Conservation (phyloP, 2,888 invertebrate genomes). For the Dyspetes luteomarginatus region DNA sequence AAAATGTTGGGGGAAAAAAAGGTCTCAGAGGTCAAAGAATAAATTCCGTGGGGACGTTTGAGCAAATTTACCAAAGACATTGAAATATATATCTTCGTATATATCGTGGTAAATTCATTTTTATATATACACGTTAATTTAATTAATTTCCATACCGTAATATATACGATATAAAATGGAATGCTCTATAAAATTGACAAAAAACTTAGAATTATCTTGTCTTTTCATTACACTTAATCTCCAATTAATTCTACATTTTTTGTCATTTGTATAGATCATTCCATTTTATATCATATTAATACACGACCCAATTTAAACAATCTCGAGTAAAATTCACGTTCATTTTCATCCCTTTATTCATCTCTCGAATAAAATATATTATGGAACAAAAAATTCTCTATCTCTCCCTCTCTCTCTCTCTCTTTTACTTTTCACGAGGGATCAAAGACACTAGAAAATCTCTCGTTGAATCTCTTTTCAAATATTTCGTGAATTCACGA, state of each 20-base stretch:
- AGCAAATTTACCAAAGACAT: neutral
- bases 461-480: neutral
- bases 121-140: slow-evolving; percentile 19
- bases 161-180: neutral
- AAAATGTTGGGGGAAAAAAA: slow-evolving; percentile 20
- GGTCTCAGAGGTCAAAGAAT: slow-evolving; percentile 24
- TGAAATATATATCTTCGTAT: neutral
- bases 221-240: too few species aligned
- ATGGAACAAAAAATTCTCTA: neutral
- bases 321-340: slow-evolving; percentile 24
- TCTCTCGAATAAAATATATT: slow-evolving; percentile 19
- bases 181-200: neutral
- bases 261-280: too few species aligned
- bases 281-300: too few species aligned
- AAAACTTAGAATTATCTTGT: too few species aligned
- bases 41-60: neutral
- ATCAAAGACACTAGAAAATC: neutral
- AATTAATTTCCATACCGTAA: slow-evolving; percentile 30
- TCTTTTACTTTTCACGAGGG: neutral
- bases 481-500: neutral
- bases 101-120: slow-evolving; percentile 20
- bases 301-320: slow-evolving; percentile 43
- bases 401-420: neutral
- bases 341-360: neutral
- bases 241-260: too few species aligned